A percentile compares a stretch with the other conserved stretches of the same genome.
phyloP scores from a whole-genome alignment of 2,888 invertebrate genomes.

The Steinernema hermaphroditum region DNA sequence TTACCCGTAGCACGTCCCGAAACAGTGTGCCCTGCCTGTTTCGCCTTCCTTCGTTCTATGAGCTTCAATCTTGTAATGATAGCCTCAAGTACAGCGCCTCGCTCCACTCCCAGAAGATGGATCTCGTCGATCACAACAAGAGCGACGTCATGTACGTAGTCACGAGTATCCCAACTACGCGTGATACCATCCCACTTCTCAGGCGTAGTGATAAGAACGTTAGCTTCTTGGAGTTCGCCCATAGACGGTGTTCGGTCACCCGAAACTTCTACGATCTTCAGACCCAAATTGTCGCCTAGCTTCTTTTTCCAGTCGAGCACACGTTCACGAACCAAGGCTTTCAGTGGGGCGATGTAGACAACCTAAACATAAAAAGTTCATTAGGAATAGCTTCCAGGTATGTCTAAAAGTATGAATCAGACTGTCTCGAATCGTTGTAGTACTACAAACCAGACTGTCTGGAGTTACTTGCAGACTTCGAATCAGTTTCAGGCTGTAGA shows the following conservation, averaged over 20 bases:
- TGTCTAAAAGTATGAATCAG: too few species aligned
- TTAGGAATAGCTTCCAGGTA: too few species aligned
- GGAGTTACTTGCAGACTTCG: too few species aligned
- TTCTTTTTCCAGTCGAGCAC: constrained; percentile 88
- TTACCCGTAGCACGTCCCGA: constrained; percentile 47
- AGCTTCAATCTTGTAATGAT: constrained; percentile 96
- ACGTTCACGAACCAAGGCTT: constrained; percentile 93
- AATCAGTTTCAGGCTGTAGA: too few species aligned
- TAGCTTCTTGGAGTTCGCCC: constrained; percentile 79
- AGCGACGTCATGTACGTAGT: constrained; percentile 76
- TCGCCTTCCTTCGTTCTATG: constrained; percentile 84
- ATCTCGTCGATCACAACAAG: constrained; percentile 89
- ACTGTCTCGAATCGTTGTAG: too few species aligned
- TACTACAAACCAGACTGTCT: too few species aligned
- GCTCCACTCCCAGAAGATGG: constrained; percentile 78
- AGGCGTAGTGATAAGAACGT: constrained; percentile 96
- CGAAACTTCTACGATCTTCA: constrained; percentile 85
- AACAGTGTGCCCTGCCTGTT: constrained; percentile 54
- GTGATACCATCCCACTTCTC: constrained; percentile 99
- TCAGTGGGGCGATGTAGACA: constrained; percentile 96
- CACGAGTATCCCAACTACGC: constrained; percentile 84
- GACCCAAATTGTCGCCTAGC: constrained; percentile 73
- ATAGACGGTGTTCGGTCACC: constrained; percentile 88
- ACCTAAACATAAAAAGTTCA: constrained; percentile 69
- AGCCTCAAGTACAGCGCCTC: constrained; percentile 80